Percentiles rank a stretch among this genome's conserved stretches.
Evolutionary conservation across 2,888 invertebrate genomes (phyloP).

Genomic region (Andrena bucephala): DNA sequence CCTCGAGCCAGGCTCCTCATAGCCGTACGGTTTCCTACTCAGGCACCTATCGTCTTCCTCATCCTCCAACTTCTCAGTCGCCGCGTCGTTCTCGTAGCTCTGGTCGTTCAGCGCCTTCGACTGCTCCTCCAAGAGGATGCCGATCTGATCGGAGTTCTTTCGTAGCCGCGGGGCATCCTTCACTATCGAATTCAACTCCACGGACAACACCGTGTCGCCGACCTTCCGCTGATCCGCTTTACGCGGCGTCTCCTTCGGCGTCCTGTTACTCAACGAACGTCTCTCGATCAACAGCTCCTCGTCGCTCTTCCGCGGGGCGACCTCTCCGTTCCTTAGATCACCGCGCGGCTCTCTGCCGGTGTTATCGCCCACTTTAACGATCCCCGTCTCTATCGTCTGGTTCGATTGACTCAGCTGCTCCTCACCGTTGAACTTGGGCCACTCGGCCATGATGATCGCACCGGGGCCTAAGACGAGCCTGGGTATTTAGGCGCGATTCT

Average conservation of each 20-base stretch:
- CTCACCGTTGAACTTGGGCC: slow-evolving; percentile 80
- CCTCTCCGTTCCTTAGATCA: slow-evolving; percentile 48
- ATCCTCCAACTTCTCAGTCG: slow-evolving; percentile 52
- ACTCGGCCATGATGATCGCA: slow-evolving; percentile 79
- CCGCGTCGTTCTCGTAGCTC: slow-evolving; percentile 66
- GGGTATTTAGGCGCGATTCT: slow-evolving; percentile 22
- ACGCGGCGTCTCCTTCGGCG: slow-evolving; percentile 12
- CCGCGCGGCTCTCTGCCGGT: slow-evolving; percentile 7
- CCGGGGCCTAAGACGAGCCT: slow-evolving; percentile 10
- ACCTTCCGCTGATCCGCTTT: slow-evolving; percentile 8
- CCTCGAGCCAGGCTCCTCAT: slow-evolving; percentile 65
- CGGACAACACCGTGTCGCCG: slow-evolving; percentile 4
- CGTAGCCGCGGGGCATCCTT: slow-evolving; percentile 30
- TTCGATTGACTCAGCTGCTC: slow-evolving; percentile 56
- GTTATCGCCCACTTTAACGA: background rate
- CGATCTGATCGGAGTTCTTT: slow-evolving; percentile 45
- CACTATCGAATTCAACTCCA: slow-evolving; percentile 31
- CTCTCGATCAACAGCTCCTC: slow-evolving; percentile 39
- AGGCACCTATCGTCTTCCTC: slow-evolving; percentile 40
- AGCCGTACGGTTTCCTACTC: slow-evolving; percentile 45
- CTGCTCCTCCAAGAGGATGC: slow-evolving; percentile 41
- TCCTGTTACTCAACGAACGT: slow-evolving; percentile 3
- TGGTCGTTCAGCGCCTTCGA: slow-evolving; percentile 22
- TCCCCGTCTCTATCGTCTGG: slow-evolving; percentile 23
- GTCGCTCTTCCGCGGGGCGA: slow-evolving; percentile 4